Conservation (phyloP, 2,888 invertebrate genomes). For the Nasonovia ribisnigri region DNA sequence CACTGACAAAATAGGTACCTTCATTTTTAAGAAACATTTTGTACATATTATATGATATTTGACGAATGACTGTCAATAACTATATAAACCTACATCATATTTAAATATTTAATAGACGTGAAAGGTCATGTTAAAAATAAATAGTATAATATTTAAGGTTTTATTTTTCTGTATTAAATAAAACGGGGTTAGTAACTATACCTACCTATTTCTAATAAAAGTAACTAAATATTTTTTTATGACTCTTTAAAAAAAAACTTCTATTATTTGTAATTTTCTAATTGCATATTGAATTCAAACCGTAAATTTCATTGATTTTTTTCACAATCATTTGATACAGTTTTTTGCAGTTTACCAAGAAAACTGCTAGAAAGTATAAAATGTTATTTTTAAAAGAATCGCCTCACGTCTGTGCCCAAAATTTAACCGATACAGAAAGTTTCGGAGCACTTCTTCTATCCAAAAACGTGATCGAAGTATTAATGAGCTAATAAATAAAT, state of each 20-base stretch:
- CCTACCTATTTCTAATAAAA: background rate
- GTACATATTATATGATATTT: background rate
- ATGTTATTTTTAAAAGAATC: background rate
- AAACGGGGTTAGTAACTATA: background rate
- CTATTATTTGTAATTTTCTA: background rate
- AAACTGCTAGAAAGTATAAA: background rate
- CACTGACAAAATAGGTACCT: background rate
- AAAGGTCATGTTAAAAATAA: background rate
- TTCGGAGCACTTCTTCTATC: background rate
- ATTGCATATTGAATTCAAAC: background rate
- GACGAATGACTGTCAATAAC: background rate
- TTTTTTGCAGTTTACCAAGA: background rate
- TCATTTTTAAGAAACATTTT: background rate
- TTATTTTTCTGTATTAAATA: background rate
- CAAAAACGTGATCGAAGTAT: slow-evolving; percentile 4
- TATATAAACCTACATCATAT: background rate
- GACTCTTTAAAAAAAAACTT: background rate
- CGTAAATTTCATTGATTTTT: background rate
- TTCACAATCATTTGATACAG: background rate
- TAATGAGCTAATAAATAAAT: slow-evolving; percentile 16
- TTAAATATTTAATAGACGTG: background rate
- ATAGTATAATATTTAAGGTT: background rate
- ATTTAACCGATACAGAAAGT: background rate
- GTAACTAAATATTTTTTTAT: background rate
- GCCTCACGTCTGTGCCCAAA: background rate